phyloP scores from a whole-genome alignment of 2,113 vertebrate species.

The Rhodinocichla rosea region DNA sequence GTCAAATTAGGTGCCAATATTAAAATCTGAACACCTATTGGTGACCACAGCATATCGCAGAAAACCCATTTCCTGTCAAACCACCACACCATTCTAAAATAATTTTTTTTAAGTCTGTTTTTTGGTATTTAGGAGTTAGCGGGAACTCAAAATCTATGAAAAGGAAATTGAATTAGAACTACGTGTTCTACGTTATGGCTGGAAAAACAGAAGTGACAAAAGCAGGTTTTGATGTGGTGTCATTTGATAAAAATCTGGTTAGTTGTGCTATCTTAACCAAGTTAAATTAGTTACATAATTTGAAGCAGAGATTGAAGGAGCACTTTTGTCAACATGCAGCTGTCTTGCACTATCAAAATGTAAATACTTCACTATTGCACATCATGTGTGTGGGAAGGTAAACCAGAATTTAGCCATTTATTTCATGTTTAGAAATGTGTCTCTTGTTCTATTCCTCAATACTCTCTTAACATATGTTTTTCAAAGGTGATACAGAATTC shows the following conservation, averaged over 20 bases:
- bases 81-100: neutral
- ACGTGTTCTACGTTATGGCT: neutral
- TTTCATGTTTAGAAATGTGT: neutral
- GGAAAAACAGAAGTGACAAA: neutral
- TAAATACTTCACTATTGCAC: neutral
- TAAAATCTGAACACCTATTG: too few species aligned
- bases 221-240: neutral
- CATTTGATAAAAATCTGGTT: neutral
- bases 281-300: neutral
- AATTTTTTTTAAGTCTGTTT: rapidly evolving
- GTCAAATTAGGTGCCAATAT: too few species aligned
- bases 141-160: neutral
- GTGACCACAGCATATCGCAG: too few species aligned
- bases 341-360: neutral
- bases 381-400: neutral
- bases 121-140: neutral
- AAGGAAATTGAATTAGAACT: neutral
- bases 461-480: neutral
- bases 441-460: neutral
- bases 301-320: neutral
- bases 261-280: neutral
- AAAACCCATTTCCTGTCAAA: too few species aligned
- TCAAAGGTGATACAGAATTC: neutral
- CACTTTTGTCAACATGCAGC: neutral
- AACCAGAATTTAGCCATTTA: neutral